Evolutionary conservation across 2,888 invertebrate species (phyloP), one percentile per base, ranked within the genome.

Genomic region (Dryobota labecula): DNA sequence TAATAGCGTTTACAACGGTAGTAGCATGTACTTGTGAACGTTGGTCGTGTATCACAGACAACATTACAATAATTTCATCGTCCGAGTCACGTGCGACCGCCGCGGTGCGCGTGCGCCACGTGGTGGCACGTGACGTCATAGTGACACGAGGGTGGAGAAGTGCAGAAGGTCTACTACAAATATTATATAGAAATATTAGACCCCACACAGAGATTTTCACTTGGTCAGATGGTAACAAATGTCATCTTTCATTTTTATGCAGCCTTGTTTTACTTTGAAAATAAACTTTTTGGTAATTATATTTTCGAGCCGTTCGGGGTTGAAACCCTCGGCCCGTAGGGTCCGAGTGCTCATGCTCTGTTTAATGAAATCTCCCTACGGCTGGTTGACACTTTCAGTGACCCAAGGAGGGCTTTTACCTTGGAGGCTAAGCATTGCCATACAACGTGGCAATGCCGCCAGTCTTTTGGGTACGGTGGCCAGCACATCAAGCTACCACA

Each of bases 71-170:
- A 63, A 57, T 60, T 47, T 30, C 57, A 62, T 74, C 61, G 74
- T n/a, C 3, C 43, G 30, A 27, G 83, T 67, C 80, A 80, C 80
- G 80, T 80, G 80, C 65, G 51, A 13, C 27, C 20, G 33, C n/a
- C 18, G 38, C 18, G 33, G 33, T 49, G 80, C 83, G 80, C 83
- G 80, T 66, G 80, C 60, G 83, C 69, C 78, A 53, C 80, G 80
- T 80, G 80, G 69, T 27, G 20, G 3, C 27, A 1, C 2, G 38
- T 74, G 80, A 67, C 74, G 74, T 67, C 63, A 74, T 15, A 0
- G 9, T 2, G 24, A 15, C 58, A 56, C n/a, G 8, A 13, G 0
- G 0, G 18, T 7, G 15, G 5, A 9, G 33, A n/a, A 49, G n/a
- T 13, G 8, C 47, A 79, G 74, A 69, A 78, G 79, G 41, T 24